Percentiles rank a stretch among this genome's conserved stretches.
Conservation (phyloP, 35 echinoderm and acorn worm species). For the Acanthaster planci region DNA sequence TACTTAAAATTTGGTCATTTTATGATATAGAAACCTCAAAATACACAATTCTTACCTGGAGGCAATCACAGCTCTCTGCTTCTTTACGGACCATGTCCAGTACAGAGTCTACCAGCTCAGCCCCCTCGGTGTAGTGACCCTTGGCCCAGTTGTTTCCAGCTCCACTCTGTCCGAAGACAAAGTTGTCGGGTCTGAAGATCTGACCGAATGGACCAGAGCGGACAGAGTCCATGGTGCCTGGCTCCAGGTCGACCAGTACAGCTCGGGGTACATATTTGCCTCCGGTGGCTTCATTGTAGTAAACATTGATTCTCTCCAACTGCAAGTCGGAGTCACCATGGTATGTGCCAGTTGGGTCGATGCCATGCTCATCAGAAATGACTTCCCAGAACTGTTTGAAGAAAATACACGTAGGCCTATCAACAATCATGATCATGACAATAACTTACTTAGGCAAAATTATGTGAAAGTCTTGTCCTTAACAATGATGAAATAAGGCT, state of each 20-base stretch:
- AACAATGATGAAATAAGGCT: no score
- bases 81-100: constrained; percentile 92
- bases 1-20: no score
- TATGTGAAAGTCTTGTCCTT: no score
- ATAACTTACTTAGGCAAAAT: no score
- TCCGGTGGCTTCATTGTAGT: constrained; percentile 85
- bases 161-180: constrained; percentile 96
- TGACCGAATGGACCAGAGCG: constrained; percentile 86
- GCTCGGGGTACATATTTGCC: constrained; percentile 90
- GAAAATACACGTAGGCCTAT: constrained; percentile 3
- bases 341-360: constrained; percentile 95
- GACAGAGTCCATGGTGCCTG: constrained; percentile 93
- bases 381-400: constrained; percentile 72
- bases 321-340: constrained; percentile 95
- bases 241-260: constrained; percentile 87
- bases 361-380: constrained; percentile 95
- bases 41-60: constrained; percentile 57
- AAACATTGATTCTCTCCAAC: constrained; percentile 87
- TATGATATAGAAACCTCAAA: no score
- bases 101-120: constrained; percentile 91
- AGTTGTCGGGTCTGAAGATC: constrained; percentile 92
- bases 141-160: constrained; percentile 99
- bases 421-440: no score
- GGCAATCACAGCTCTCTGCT: constrained; percentile 92
- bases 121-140: constrained; percentile 97